Base-by-base conservation (phyloP, 2,113 vertebrate species). In the Antidorcas marsupialis region DNA sequence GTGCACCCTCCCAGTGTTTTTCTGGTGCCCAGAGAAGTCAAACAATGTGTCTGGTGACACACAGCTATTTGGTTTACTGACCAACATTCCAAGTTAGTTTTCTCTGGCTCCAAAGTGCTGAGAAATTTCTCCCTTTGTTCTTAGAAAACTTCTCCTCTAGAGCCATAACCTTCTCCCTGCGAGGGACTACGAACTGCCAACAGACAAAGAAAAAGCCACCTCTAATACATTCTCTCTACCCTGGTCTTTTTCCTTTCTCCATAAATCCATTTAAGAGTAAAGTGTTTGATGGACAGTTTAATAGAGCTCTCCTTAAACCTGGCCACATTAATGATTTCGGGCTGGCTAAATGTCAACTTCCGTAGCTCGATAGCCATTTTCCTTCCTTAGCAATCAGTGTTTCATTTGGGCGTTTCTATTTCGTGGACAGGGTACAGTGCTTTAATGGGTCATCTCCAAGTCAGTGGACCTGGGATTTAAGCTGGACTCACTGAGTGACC, bases 201-300 rank as follows among this genome's bases (percentile, higher is more conserved):
- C 91, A 87, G 10, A 9, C 84, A 94, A 91, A 97, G 87, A 89
- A 89, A 88, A 94, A 93, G 57, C 45, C 95, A 91, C 98, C 93
- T 83, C 94, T 97, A 62, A n/a, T 94, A 83, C 78, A 59, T 97
- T 98, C 97, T 98, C 95, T 94, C 91, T 92, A 97, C 86, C 96
- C 78, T 87, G 78, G 90, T 96, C 97, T 98, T 94, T 95, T 97
- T 81, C 95, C 88, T 96, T 93, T 98, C 98, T 97, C 98, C 97
- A 98, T 99, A 99, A 99, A 99, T 99, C 98, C 97, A 99, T 98
- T 98, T 98, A 85, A 98, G 96, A 98, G 97, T 93, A 94, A 97
- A 92, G 78, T 8, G 3, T 98, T 98, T 99, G 99, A 99, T 97
- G 95, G 98, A 98, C 98, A 98, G 97, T 98, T 98, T 98, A 98